These are phyloP conservation scores for Dinocampus coccinellae DNA, from an alignment of 2,888 invertebrate species.

Conservation along the genomic window DNA sequence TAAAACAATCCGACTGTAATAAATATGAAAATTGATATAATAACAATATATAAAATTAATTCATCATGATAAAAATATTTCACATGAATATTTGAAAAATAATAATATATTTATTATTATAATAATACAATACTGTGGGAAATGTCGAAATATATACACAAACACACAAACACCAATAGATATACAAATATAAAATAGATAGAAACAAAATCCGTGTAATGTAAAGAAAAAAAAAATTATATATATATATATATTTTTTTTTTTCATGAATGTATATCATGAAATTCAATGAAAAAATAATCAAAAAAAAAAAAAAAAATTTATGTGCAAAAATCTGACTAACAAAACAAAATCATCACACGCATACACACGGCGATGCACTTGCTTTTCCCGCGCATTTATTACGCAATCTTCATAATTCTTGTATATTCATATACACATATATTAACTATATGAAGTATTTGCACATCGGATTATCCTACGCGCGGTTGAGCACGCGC, in stretches of 20 bases:
- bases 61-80: background rate
- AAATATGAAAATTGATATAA: background rate
- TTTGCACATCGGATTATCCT: conserved; percentile 15
- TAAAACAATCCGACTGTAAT: background rate
- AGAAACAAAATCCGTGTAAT: too few species aligned
- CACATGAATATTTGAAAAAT: background rate
- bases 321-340: background rate
- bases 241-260: background rate
- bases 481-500: conserved; percentile 21
- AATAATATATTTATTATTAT: background rate
- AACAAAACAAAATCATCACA: background rate
- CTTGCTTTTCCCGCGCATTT: background rate
- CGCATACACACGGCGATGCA: background rate
- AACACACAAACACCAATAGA: background rate
- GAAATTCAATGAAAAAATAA: background rate
- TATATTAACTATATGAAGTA: background rate
- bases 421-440: background rate
- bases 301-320: background rate
- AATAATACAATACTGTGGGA: background rate
- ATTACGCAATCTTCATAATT: conserved; percentile 12
- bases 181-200: too few species aligned
- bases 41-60: background rate
- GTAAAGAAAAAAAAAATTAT: too few species aligned
- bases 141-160: background rate
- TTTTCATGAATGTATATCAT: too few species aligned